A percentile compares a stretch with the other conserved stretches of the same genome.
Evolutionary conservation across 2,888 invertebrate species (phyloP).

Genomic region (Trichopoda pennipes): DNA sequence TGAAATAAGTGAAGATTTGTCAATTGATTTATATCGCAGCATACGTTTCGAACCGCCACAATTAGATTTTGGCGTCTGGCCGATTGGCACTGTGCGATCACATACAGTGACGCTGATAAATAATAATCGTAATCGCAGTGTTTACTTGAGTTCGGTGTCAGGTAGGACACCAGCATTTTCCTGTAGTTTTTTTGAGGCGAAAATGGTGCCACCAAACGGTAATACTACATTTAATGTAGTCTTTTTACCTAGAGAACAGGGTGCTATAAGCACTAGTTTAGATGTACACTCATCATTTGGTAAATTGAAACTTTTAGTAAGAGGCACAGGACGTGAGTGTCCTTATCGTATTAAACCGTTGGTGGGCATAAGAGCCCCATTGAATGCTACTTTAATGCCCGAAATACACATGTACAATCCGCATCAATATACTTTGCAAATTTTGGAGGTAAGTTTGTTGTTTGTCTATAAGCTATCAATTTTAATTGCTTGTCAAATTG

Average conservation of each 20-base stretch:
- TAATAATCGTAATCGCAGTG: conserved; percentile 90
- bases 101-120: conserved; percentile 94
- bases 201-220: conserved; percentile 94
- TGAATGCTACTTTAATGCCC: conserved; percentile 94
- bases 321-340: conserved; percentile 92
- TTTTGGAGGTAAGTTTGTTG: conserved; percentile 84
- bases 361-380: conserved; percentile 93
- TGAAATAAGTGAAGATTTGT: conserved; percentile 42
- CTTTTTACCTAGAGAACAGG: conserved; percentile 95
- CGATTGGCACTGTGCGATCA: conserved; percentile 93
- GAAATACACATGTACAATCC: conserved; percentile 97
- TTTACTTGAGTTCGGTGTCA: conserved; percentile 96
- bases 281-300: conserved; percentile 97
- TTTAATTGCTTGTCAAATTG: no score
- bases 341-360: conserved; percentile 95
- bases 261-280: conserved; percentile 91
- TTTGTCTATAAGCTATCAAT: not conserved
- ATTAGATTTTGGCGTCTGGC: conserved; percentile 84
- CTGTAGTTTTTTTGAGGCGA: conserved; percentile 97
- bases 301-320: conserved; percentile 92
- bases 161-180: conserved; percentile 97
- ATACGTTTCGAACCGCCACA: conserved; percentile 82
- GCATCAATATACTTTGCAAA: conserved; percentile 91
- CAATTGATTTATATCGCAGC: conserved; percentile 75
- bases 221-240: conserved; percentile 98